Evolutionary conservation across 2,888 invertebrate genomes (phyloP).

Genomic region (Hypsopygia costalis): DNA sequence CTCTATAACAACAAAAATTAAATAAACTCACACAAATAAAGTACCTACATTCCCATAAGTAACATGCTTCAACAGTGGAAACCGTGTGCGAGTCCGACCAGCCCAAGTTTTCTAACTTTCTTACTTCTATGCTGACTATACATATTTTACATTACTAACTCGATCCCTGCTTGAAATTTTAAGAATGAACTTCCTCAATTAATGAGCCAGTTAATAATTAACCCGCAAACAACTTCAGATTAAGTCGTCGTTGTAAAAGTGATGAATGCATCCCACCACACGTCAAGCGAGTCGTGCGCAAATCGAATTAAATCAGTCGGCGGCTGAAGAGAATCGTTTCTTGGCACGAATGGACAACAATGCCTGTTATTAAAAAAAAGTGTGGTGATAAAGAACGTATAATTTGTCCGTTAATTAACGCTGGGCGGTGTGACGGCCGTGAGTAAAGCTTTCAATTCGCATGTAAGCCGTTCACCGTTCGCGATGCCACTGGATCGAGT

Average conservation of each 20-base stretch:
- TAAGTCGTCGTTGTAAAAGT: conserved; percentile 40
- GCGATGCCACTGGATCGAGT: conserved; percentile 52
- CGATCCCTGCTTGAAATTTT: too few relatives aligned
- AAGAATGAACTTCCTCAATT: conserved; percentile 3
- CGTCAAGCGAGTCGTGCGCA: conserved; percentile 55
- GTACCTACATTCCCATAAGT: too few relatives aligned
- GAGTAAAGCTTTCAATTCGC: conserved; percentile 68
- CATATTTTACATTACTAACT: too few relatives aligned
- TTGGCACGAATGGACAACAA: conserved; percentile 74
- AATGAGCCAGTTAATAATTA: neutral
- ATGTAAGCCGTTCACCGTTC: conserved; percentile 55
- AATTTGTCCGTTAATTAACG: conserved; percentile 71
- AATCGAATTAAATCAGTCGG: conserved; percentile 73
- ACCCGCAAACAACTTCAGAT: conserved; percentile 29
- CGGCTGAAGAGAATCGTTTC: conserved; percentile 72
- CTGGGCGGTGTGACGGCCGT: conserved; percentile 68
- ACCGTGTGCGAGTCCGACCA: too few relatives aligned
- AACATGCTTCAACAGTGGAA: too few relatives aligned
- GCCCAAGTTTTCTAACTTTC: too few relatives aligned
- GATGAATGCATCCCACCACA: conserved; percentile 55
- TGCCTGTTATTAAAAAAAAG: conserved; percentile 74
- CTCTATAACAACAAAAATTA: too few relatives aligned
- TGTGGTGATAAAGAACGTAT: conserved; percentile 71
- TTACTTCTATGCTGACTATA: too few relatives aligned
- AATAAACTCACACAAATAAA: too few relatives aligned